These are phyloP conservation scores for Cartodere bifasciata DNA, from an alignment of 2,888 invertebrate genomes.

Conservation along the genomic window DNA sequence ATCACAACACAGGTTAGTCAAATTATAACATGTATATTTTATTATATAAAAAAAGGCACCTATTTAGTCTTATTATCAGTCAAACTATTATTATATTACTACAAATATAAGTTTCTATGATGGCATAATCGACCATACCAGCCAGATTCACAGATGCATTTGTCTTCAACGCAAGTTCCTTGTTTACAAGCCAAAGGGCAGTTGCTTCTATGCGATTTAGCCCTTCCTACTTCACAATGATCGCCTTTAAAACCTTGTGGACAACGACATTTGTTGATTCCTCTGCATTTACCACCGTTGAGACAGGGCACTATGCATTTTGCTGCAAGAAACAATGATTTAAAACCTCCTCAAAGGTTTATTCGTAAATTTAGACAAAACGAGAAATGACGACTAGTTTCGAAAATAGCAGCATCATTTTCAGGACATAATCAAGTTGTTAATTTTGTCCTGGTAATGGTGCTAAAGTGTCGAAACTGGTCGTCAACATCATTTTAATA, in stretches of 20 bases:
- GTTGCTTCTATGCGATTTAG: slow-evolving; percentile 51
- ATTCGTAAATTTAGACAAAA: too few species aligned
- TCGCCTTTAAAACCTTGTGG: slow-evolving; percentile 72
- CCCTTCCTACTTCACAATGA: slow-evolving; percentile 81
- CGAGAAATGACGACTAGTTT: too few species aligned
- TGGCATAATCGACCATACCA: slow-evolving; percentile 75
- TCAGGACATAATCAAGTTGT: too few species aligned
- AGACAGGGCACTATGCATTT: slow-evolving; percentile 67
- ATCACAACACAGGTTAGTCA: too few species aligned
- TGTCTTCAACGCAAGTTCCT: slow-evolving; percentile 59
- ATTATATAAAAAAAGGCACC: too few species aligned
- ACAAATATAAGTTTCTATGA: slow-evolving; percentile 42
- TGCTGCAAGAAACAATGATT: slow-evolving; percentile 20
- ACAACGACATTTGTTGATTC: slow-evolving; percentile 82
- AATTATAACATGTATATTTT: too few species aligned
- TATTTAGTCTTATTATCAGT: background rate
- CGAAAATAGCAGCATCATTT: too few species aligned
- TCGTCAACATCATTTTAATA: too few species aligned
- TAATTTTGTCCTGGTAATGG: too few species aligned
- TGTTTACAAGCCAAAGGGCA: slow-evolving; percentile 66
- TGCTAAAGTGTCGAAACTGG: too few species aligned
- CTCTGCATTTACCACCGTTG: slow-evolving; percentile 81
- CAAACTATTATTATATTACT: background rate
- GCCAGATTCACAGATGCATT: slow-evolving; percentile 68
- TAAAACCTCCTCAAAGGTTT: too few species aligned